phyloP scores from a whole-genome alignment of 2,113 vertebrate species.

The Okapia johnstoni region DNA sequence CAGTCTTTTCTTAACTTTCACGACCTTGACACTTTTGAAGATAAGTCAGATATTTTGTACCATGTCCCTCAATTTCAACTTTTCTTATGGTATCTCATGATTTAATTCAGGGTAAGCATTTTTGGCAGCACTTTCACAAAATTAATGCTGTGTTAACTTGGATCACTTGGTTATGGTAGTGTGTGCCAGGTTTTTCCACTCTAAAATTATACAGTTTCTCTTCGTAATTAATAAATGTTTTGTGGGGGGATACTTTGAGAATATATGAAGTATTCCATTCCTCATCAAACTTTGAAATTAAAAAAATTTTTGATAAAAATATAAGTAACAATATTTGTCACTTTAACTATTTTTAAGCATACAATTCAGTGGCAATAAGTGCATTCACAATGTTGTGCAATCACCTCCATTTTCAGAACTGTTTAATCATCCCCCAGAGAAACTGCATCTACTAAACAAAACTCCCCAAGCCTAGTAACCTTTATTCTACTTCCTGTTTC shows the following conservation, averaged over 20 bases:
- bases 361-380: neutral
- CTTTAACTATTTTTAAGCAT: neutral
- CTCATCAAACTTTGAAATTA: neutral
- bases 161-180: neutral
- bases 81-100: neutral
- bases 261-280: neutral
- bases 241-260: neutral
- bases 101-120: neutral
- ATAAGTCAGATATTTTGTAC: neutral
- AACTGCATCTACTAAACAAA: neutral
- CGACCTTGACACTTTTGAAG: neutral
- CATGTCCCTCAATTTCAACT: neutral
- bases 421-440: neutral
- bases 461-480: neutral
- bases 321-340: neutral
- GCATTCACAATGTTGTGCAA: neutral
- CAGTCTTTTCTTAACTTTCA: neutral
- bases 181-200: neutral
- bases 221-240: conserved; percentile 14
- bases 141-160: neutral
- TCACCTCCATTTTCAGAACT: neutral
- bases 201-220: neutral
- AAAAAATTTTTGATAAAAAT: conserved; percentile 4
- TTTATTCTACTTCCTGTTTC: neutral
- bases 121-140: neutral